Conservation (phyloP, 1,140 invertebrate genomes). For the Venustaconcha ellipsiformis region DNA sequence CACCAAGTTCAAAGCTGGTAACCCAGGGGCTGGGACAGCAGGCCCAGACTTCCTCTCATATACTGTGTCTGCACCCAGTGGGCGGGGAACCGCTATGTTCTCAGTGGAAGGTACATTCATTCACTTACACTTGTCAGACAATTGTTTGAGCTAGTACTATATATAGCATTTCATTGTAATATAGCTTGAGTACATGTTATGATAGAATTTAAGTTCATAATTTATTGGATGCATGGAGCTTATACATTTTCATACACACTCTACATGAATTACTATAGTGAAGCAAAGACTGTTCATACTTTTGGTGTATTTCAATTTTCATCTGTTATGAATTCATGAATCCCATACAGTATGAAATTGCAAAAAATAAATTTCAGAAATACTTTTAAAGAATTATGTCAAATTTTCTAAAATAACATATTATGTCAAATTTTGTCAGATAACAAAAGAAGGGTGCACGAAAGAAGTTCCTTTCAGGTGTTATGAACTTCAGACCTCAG, state of each 20-base stretch:
- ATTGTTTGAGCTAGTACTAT: too few relatives aligned
- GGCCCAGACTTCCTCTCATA: constrained; percentile 58
- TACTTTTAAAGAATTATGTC: too few relatives aligned
- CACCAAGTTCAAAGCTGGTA: constrained; percentile 30
- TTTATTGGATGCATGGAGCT: neutral
- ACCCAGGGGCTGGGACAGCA: constrained; percentile 16
- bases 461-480: too few relatives aligned
- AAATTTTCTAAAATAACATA: too few relatives aligned
- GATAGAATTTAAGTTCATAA: neutral
- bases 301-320: too few relatives aligned
- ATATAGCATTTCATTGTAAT: neutral
- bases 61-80: constrained; percentile 64
- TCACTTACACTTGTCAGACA: neutral
- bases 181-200: neutral
- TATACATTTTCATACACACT: neutral
- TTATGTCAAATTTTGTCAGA: too few relatives aligned
- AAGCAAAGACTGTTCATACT: too few relatives aligned
- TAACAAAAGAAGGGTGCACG: too few relatives aligned
- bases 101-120: constrained; percentile 57
- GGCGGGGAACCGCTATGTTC: constrained; percentile 56
- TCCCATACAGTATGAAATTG: too few relatives aligned
- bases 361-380: too few relatives aligned
- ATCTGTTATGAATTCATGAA: too few relatives aligned
- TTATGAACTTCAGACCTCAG: too few relatives aligned
- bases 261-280: neutral